Conservation (phyloP, 2,113 vertebrate species). For the Pardalotus punctatus region DNA sequence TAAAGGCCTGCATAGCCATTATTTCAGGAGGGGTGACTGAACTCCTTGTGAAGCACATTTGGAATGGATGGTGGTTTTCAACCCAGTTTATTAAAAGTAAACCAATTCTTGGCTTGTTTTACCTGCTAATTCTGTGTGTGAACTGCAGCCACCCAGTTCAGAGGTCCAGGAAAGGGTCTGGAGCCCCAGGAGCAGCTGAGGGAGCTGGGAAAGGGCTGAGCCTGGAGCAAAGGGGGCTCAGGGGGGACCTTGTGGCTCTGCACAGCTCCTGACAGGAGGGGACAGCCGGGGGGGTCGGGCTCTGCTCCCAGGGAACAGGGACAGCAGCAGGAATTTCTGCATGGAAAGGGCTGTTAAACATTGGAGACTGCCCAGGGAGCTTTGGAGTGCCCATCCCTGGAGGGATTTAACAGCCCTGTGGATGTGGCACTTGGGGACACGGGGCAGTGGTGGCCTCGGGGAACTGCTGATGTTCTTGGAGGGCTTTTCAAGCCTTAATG, state of each 20-base stretch:
- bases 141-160: background rate
- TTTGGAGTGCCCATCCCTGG: background rate
- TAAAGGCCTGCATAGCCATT: background rate
- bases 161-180: background rate
- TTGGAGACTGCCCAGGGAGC: background rate
- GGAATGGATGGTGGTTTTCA: background rate
- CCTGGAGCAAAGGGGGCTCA: background rate
- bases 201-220: background rate
- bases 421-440: background rate
- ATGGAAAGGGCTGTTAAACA: no score
- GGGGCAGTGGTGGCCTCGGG: background rate
- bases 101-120: background rate
- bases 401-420: background rate
- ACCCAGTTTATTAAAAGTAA: background rate
- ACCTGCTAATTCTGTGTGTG: background rate
- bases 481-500: background rate
- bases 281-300: fast-evolving
- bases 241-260: background rate
- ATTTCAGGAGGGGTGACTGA: background rate
- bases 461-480: background rate
- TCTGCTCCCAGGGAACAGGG: background rate
- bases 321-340: background rate
- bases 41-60: background rate
- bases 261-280: background rate
- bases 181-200: background rate